Base-by-base conservation (phyloP, 1,140 invertebrate genomes). In the Portunus trituberculatus region DNA sequence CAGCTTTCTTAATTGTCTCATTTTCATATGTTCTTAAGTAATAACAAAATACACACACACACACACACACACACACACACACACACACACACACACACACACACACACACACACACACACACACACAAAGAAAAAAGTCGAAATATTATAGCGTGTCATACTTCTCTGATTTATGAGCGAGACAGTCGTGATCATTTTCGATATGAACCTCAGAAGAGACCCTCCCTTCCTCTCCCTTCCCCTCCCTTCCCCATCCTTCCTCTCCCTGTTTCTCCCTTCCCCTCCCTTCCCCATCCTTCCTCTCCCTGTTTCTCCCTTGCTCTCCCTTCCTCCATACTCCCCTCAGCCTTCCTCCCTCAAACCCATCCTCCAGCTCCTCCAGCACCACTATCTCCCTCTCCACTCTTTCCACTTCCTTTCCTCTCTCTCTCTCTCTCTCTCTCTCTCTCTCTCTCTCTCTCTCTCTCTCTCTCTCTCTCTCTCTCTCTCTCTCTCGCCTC, bases 151-250 rank as follows among this genome's bases (percentile, higher is more conserved):
- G 52, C 16, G 67, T n/a, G 67, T 76, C 67, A n/a, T 76, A 76
- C 20, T 76, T 76, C n/a, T 20, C 20, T 76, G 67, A 76, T 76
- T 76, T 76, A 76, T n/a, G 67, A 76, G 7, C 25, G 25, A 76
- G 67, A 76, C 67, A 76, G 20, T 76, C 67, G 67, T 76, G 67
- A 76, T 76, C 67, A 76, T 76, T 76, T 76, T 76, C 67, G 67
- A 76, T 76, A 76, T 76, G 67, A 20, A 76, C 12, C 67, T n/a
- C 67, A 76, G 12, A n/a, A 1, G 67, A 76, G 67, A n/a, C 67
- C 67, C n/a, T 76, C 67, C 67, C 67, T 76, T n/a, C 67, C 67
- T 59, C 52, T 20, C 52, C 52, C 52, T 59, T 10, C 52, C 8
- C 8, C 52, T 12, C 20, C 67, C 20, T n/a, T n/a, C 67, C 67